Conservation (phyloP, 2,888 invertebrate species). For the Netelia fuscicornis region DNA sequence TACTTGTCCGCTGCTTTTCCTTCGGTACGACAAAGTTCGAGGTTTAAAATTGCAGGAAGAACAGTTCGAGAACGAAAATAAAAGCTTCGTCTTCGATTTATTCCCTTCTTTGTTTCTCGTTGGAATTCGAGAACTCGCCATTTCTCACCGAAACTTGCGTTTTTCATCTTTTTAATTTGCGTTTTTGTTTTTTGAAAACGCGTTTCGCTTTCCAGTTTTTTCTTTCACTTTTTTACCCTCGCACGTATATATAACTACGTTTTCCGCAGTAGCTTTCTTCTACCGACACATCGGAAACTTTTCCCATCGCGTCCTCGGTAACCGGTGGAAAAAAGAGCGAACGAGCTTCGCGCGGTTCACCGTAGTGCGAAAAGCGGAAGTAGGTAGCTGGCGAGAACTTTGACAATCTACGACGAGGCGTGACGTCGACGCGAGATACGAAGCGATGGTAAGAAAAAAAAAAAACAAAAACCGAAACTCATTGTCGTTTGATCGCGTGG, state of each 20-base stretch:
- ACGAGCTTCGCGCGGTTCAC: constrained; percentile 12
- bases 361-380: constrained; percentile 3
- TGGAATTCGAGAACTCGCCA: too few species aligned
- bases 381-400: constrained; percentile 35
- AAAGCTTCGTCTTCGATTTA: constrained; percentile 4
- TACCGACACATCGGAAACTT: constrained; percentile 44
- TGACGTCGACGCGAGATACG: constrained; percentile 24
- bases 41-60: constrained; percentile 7
- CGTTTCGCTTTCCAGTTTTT: too few species aligned
- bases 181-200: too few species aligned
- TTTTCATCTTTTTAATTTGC: too few species aligned
- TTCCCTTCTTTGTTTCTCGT: not conserved
- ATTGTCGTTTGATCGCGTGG: constrained; percentile 39
- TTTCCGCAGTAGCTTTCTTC: not conserved
- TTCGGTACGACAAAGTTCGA: not conserved
- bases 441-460: constrained; percentile 1
- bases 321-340: constrained; percentile 9
- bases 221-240: not conserved
- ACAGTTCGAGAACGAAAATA: not conserved
- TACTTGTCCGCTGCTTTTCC: not conserved
- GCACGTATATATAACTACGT: not conserved
- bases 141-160: too few species aligned
- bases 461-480: constrained; percentile 15
- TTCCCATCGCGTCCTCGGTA: constrained; percentile 32
- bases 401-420: constrained; percentile 36